These are phyloP conservation scores for Saccostrea glomerata DNA, from an alignment of 1,140 invertebrate species.

Conservation along the genomic window DNA sequence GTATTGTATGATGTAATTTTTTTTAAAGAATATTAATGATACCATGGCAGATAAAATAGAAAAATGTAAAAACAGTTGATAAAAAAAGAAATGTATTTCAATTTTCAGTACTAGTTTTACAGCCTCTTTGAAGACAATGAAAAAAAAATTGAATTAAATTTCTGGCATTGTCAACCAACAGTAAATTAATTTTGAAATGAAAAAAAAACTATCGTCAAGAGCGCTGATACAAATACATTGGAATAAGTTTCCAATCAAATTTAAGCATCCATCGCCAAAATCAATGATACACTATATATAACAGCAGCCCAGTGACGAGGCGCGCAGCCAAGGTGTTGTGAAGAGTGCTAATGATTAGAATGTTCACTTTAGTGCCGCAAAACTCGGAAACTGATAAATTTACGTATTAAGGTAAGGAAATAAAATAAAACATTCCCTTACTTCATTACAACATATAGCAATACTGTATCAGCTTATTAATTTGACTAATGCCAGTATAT, in stretches of 20 bases:
- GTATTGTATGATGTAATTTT: no score
- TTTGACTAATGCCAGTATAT: no score
- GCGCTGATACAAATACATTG: background rate
- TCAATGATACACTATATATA: slow-evolving; percentile 37
- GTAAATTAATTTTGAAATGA: background rate
- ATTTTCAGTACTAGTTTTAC: no score
- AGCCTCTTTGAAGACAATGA: no score
- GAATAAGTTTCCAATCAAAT: slow-evolving; percentile 12
- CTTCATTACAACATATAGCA: no score
- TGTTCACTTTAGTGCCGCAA: background rate
- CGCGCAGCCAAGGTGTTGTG: background rate
- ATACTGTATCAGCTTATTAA: no score
- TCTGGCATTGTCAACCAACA: background rate
- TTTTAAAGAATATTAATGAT: no score
- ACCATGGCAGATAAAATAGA: no score
- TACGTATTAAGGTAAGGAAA: background rate
- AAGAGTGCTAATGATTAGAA: background rate
- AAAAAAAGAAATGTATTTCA: no score
- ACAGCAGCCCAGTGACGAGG: slow-evolving; percentile 6
- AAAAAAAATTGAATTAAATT: no score
- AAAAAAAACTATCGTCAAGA: background rate
- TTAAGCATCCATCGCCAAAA: slow-evolving; percentile 5
- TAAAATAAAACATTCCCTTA: background rate
- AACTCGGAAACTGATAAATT: background rate
- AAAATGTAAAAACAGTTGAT: no score